Conservation (phyloP, 2,797 vertebrate species). For the Sebastes minor region DNA sequence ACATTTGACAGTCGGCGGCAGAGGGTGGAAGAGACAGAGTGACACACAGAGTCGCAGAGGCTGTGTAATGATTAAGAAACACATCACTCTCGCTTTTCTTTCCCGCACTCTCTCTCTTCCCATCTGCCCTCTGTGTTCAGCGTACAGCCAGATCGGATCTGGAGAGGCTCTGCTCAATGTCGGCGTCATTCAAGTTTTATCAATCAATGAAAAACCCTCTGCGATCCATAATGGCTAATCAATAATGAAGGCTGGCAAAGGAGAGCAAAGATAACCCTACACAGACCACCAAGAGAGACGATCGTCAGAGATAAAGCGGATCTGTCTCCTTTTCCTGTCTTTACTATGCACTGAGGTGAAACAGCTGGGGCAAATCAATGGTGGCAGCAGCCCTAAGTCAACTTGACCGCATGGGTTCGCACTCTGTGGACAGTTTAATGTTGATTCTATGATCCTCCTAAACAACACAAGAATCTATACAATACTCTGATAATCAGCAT, state of each 20-base stretch:
- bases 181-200: conserved; percentile 59
- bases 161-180: conserved; percentile 19
- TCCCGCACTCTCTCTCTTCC: background rate
- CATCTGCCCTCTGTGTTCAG: background rate
- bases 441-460: background rate
- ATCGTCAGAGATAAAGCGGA: conserved; percentile 4
- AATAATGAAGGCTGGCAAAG: conserved; percentile 49
- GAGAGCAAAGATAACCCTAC: conserved; percentile 37
- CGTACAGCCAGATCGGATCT: background rate
- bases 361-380: conserved; percentile 56
- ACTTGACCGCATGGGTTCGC: conserved; percentile 20
- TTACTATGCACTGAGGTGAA: conserved; percentile 39
- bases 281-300: conserved; percentile 33
- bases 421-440: background rate
- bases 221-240: conserved; percentile 63
- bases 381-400: conserved; percentile 18
- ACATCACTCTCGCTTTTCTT: conserved; percentile 52
- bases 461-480: background rate
- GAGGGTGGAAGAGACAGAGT: conserved; percentile 53
- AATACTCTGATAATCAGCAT: too few species aligned
- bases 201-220: conserved; percentile 56
- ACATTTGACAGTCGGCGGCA: conserved; percentile 56
- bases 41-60: conserved; percentile 52
- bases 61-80: conserved; percentile 70
- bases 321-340: conserved; percentile 16